Evolutionary conservation across 2,888 invertebrate species (phyloP), one percentile per base, ranked within the genome.

Genomic region (Cerastoderma edule): DNA sequence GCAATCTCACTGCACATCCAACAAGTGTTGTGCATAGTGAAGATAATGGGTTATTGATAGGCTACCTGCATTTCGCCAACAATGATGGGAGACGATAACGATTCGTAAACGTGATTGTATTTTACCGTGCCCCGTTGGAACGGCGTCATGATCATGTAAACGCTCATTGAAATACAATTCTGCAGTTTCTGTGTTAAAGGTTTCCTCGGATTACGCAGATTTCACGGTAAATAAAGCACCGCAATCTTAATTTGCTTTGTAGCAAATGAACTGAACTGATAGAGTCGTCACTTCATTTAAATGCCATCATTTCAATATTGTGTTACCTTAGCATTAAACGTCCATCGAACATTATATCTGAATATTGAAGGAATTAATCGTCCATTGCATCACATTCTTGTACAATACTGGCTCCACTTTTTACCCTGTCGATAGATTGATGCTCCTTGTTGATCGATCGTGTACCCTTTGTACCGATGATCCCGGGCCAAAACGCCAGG

Each of bases 41-140:
- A 50, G n/a, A 50, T 50, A 50, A 50, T 50, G 50, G 50, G 10
- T 50, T 50, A 50, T 50, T 50, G 50, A 50, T 22, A 50, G 22
- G 50, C 50, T 50, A 22, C n/a, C 50, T 50, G 50, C 50, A 50
- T 50, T 50, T 50, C 50, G 24, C 50, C 22, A n/a, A 1, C 19
- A 10, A 22, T 22, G 50, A 50, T 13, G 22, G 50, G 24, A 2
- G 50, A 50, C 50, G 50, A 50, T 50, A 50, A 50, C 50, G 24
- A 50, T 22, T 50, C 24, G 50, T 50, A 50, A 50, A 22, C 50
- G 5, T 50, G 50, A 50, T 22, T 50, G 50, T 50, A 50, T 50
- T 50, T 50, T 22, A 10, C 50, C 50, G 24, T 50, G 50, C 50
- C 50, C 50, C 24, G n/a, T 27, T 50, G 50, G 19, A 22, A 22